Conservation (phyloP, 1,140 invertebrate species). For the Popillia japonica region DNA sequence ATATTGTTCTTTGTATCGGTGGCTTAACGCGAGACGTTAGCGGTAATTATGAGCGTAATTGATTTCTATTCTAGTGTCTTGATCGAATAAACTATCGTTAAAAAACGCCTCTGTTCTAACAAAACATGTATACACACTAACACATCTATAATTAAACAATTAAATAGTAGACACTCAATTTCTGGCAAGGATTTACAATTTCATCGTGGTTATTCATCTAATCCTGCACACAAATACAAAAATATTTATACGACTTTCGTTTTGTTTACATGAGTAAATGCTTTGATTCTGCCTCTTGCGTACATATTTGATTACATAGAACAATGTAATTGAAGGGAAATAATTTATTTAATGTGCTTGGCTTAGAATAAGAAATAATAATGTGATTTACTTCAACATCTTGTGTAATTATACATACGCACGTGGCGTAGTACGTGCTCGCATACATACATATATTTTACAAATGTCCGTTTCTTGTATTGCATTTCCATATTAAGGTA, state of each 20-base stretch:
- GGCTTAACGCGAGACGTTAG: slow-evolving; percentile 9
- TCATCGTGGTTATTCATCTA: neutral
- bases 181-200: neutral
- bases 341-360: neutral
- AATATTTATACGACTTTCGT: neutral
- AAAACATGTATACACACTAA: neutral
- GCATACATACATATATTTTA: neutral
- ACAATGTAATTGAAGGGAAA: slow-evolving; percentile 19
- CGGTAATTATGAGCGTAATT: slow-evolving; percentile 9
- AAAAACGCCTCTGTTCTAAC: neutral
- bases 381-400: neutral
- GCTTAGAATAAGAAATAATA: neutral
- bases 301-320: neutral
- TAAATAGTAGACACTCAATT: slow-evolving; percentile 8
- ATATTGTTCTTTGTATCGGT: slow-evolving; percentile 6
- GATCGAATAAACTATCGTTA: neutral
- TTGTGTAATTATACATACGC: neutral
- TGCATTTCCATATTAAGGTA: neutral
- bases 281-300: slow-evolving; percentile 3
- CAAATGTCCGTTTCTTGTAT: neutral
- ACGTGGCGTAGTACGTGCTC: neutral
- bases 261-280: neutral
- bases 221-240: neutral
- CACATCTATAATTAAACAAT: slow-evolving; percentile 5
- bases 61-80: neutral